A percentile compares a stretch with the other conserved stretches of the same genome.
phyloP scores from a whole-genome alignment of 2,113 vertebrate genomes.

The Dromaius novaehollandiae region DNA sequence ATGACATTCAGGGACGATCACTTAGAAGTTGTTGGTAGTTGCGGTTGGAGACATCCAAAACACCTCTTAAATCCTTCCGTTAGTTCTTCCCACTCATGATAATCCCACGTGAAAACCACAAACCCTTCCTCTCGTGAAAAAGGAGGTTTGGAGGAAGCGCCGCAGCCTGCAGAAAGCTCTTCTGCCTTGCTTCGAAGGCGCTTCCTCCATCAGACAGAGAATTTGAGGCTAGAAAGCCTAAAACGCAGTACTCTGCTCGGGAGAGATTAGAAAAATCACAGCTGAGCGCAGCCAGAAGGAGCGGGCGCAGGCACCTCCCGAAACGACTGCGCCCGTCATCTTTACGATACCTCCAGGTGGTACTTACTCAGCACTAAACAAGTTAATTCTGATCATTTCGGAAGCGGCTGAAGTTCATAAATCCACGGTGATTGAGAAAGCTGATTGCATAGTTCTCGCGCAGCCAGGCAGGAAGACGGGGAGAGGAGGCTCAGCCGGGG shows the following conservation, averaged over 20 bases:
- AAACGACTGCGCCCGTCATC: neutral
- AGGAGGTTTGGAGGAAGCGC: neutral
- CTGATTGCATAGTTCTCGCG: neutral
- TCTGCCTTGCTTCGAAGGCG: neutral
- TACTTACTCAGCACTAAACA: neutral
- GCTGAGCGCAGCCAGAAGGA: neutral
- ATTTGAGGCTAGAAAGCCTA: neutral
- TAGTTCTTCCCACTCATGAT: neutral
- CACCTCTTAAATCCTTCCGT: fast-evolving
- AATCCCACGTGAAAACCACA: neutral
- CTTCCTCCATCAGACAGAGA: neutral
- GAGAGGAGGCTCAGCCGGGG: neutral
- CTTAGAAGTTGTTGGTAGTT: neutral
- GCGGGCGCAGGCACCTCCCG: neutral
- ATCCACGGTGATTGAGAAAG: neutral
- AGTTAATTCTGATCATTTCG: neutral
- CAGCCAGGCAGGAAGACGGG: neutral
- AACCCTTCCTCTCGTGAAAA: neutral
- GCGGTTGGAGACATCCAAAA: neutral
- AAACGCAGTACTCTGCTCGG: neutral
- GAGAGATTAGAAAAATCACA: neutral
- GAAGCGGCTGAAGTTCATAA: constrained; percentile 14
- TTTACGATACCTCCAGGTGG: neutral
- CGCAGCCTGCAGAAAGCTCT: fast-evolving
- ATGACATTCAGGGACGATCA: too few relatives aligned